Conservation (phyloP, 2,113 vertebrate species). For the Catharus bicknelli region DNA sequence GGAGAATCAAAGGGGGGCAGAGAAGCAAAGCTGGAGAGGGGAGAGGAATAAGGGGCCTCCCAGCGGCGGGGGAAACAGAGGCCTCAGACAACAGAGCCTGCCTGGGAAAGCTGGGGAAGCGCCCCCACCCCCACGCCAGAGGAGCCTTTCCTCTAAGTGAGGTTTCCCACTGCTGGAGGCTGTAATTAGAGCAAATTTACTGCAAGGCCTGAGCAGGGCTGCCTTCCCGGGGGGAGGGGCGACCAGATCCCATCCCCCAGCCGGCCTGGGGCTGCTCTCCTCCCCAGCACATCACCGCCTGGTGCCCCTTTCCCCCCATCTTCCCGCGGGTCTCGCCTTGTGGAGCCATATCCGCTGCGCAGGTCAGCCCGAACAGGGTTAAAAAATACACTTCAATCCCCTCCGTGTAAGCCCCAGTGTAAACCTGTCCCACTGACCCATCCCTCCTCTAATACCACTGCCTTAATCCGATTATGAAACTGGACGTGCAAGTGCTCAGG, state of each 20-base stretch:
- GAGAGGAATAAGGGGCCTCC: slow-evolving; percentile 69
- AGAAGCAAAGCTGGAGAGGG: slow-evolving; percentile 49
- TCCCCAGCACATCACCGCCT: neutral
- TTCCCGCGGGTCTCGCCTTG: neutral
- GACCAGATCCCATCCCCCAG: slow-evolving; percentile 24
- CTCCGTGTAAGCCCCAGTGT: slow-evolving; percentile 44
- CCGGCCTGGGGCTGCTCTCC: slow-evolving; percentile 39
- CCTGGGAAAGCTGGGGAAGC: slow-evolving; percentile 62
- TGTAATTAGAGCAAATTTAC: slow-evolving; percentile 81
- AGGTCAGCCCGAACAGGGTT: slow-evolving; percentile 42
- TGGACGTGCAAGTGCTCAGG: slow-evolving; percentile 66
- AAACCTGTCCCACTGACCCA: slow-evolving; percentile 72
- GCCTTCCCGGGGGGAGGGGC: slow-evolving; percentile 70
- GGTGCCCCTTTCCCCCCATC: slow-evolving; percentile 23
- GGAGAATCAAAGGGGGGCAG: slow-evolving; percentile 40
- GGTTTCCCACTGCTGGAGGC: slow-evolving; percentile 79
- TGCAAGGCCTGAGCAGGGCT: slow-evolving; percentile 72
- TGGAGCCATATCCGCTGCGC: neutral
- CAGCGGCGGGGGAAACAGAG: slow-evolving; percentile 52
- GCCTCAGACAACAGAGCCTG: slow-evolving; percentile 65
- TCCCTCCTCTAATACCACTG: slow-evolving; percentile 67
- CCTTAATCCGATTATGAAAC: slow-evolving; percentile 72
- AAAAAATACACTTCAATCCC: slow-evolving; percentile 58
- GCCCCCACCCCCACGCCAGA: slow-evolving; percentile 61
- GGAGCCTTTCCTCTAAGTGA: slow-evolving; percentile 76